Evolutionary conservation across 2,888 invertebrate genomes (phyloP), one percentile per base, ranked within the genome.

Genomic region (Norana najaformis): DNA sequence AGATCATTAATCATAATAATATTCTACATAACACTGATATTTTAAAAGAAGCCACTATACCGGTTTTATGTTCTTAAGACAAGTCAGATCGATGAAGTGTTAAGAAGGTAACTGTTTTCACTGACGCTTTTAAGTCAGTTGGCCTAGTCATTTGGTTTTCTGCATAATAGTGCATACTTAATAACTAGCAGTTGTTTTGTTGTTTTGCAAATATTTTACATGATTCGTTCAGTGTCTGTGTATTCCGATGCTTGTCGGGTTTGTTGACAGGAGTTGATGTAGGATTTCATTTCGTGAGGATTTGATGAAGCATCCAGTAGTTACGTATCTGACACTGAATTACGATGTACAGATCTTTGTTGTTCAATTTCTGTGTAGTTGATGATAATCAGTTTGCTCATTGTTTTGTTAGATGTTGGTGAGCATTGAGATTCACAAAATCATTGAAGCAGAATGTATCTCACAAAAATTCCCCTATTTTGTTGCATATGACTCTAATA

Each of bases 341-440:
- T 53, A 53, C 23, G 53, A 53, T 53, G 53, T 69, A 11, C 69
- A 69, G 69, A 13, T 69, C 8, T 69, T 69, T 69, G 69, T 69
- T 69, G 69, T 69, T 69, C 47, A n/a, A n/a, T 69, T 69, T 69
- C n/a, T 69, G 69, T 69, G 69, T 69, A 69, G 69, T 69, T 69
- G 69, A 69, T 69, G 69, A 69, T 69, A 69, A 69, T 69, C 69
- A 16, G 69, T 69, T n/a, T 69, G 69, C 69, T 69, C 69, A 69
- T 69, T 69, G 69, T 69, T 69, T 69, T 69, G 30, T 69, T 69
- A 69, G 69, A 69, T 69, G 69, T 69, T n/a, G 69, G 69, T 69
- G 69, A 69, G 69, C n/a, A 69, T 69, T n/a, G 69, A n/a, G 69
- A n/a, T 69, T 69, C 69, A 69, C 69, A 69, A n/a, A 69, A 69